These are phyloP conservation scores for Tor tambroides DNA, from an alignment of 2,113 vertebrate genomes.

Conservation along the genomic window DNA sequence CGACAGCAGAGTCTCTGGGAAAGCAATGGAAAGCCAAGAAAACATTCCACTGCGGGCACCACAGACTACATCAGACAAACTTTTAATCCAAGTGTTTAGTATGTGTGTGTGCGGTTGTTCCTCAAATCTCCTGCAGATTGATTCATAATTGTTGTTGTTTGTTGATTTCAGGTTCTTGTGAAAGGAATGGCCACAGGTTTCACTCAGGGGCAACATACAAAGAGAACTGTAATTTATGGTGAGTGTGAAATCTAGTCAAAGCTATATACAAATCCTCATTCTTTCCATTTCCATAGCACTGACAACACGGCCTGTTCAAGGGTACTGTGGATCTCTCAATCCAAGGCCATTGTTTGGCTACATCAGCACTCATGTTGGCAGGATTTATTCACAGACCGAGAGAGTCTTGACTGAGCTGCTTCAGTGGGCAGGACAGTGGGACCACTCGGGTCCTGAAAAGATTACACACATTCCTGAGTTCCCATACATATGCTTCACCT, in stretches of 20 bases:
- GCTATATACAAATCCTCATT: not conserved
- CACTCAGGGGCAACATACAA: slow-evolving; percentile 86
- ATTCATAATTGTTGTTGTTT: slow-evolving; percentile 41
- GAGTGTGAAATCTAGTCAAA: slow-evolving; percentile 60
- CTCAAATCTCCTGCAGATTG: not conserved
- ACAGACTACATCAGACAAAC: slow-evolving; percentile 22
- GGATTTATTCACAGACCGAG: slow-evolving; percentile 19
- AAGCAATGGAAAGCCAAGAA: slow-evolving; percentile 65
- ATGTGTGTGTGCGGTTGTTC: not conserved
- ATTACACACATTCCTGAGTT: slow-evolving; percentile 48
- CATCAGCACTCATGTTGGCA: slow-evolving; percentile 29
- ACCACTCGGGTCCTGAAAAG: not conserved
- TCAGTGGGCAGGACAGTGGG: not conserved
- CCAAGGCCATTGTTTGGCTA: slow-evolving; percentile 7
- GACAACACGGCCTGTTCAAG: slow-evolving; percentile 10
- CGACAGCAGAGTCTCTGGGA: slow-evolving; percentile 64
- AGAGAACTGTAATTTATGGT: slow-evolving; percentile 98
- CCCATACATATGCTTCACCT: not conserved
- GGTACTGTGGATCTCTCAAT: not conserved
- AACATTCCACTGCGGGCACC: slow-evolving; percentile 69
- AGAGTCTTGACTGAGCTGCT: slow-evolving; percentile 7
- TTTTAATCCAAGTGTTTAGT: not conserved
- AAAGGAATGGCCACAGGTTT: slow-evolving; percentile 78
- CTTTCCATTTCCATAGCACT: slow-evolving; percentile 11
- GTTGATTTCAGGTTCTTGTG: slow-evolving; percentile 77